A percentile compares a stretch with the other conserved stretches of the same genome.
phyloP scores from a whole-genome alignment of 2,888 invertebrate genomes.

The Hermodice carunculata region DNA sequence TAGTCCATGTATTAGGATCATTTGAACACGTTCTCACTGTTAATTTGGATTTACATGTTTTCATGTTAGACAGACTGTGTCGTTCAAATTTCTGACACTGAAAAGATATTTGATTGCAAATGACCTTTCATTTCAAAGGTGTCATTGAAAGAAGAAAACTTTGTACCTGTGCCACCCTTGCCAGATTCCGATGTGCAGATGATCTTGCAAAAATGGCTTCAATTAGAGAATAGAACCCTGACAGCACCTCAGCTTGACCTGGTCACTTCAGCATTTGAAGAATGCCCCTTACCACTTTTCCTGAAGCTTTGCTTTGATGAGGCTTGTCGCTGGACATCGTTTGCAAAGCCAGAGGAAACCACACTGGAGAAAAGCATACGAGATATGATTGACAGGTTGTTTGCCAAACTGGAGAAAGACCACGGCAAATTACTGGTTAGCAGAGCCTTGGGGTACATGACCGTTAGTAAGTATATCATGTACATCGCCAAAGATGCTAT shows the following conservation, averaged over 20 bases:
- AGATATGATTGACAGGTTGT: conserved; percentile 49
- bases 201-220: conserved; percentile 53
- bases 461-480: conserved; percentile 16
- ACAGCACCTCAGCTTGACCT: conserved; percentile 44
- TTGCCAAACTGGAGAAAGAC: conserved; percentile 44
- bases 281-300: conserved; percentile 54
- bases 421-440: conserved; percentile 56
- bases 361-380: conserved; percentile 47
- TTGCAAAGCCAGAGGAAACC: conserved; percentile 33
- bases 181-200: conserved; percentile 40
- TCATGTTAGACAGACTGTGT: too few species aligned
- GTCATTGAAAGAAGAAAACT: conserved; percentile 3
- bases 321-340: conserved; percentile 56
- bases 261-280: conserved; percentile 43
- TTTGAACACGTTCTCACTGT: too few species aligned
- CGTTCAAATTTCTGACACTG: too few species aligned
- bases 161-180: conserved; percentile 3
- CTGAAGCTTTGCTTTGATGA: conserved; percentile 57
- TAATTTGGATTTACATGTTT: too few species aligned
- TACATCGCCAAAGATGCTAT: too few species aligned
- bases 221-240: conserved; percentile 42
- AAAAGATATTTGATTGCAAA: too few species aligned
- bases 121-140: too few species aligned
- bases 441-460: conserved; percentile 50
- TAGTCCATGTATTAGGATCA: too few species aligned